Percentiles rank a stretch among this genome's conserved stretches.
Evolutionary conservation across 2,888 invertebrate species (phyloP).

Genomic region (Apodemia duryi): DNA sequence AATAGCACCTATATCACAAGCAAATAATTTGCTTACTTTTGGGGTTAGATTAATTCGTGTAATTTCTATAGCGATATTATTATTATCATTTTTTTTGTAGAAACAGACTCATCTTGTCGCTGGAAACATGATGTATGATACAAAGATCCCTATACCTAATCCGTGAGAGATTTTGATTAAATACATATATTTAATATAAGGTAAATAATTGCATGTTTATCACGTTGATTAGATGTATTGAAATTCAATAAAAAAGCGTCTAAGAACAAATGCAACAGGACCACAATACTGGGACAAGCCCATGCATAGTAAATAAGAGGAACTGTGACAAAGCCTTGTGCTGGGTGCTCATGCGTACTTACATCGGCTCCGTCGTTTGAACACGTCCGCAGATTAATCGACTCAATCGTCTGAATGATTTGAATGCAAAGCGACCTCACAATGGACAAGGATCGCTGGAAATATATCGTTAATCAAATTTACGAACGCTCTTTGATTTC

Average conservation of each 20-base stretch:
- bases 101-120: too few species aligned
- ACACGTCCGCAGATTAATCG: constrained; percentile 55
- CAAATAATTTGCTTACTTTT: too few species aligned
- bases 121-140: too few species aligned
- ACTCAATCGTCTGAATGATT: constrained; percentile 58
- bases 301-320: constrained; percentile 34
- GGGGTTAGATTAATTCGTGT: too few species aligned
- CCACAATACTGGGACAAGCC: constrained; percentile 15
- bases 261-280: constrained; percentile 21
- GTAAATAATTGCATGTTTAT: neutral
- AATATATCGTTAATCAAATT: constrained; percentile 20
- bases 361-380: constrained; percentile 44
- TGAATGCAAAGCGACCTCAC: constrained; percentile 38
- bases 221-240: neutral
- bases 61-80: too few species aligned
- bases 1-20: too few species aligned
- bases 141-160: too few species aligned
- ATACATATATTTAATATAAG: too few species aligned
- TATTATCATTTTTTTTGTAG: too few species aligned
- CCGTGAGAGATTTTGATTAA: too few species aligned
- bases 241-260: constrained; percentile 16
- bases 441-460: constrained; percentile 2
- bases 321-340: constrained; percentile 31
- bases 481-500: constrained; percentile 13
- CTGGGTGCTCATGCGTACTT: constrained; percentile 39